phyloP scores from a whole-genome alignment of 2,797 vertebrate genomes.

The Limnodromus scolopaceus region DNA sequence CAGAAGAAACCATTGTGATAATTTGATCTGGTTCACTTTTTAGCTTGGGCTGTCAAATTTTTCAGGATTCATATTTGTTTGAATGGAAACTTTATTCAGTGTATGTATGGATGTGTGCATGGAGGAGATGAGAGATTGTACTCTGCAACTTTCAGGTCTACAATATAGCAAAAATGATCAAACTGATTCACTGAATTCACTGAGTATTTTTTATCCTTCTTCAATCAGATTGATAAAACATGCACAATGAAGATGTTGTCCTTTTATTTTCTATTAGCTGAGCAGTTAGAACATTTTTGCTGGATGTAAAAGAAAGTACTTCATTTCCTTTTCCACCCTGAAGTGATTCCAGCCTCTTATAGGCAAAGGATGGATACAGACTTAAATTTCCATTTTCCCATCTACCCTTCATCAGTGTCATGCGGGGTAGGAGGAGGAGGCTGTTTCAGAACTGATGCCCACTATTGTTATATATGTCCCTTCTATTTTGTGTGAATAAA shows the following conservation, averaged over 20 bases:
- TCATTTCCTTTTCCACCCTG: not conserved
- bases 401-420: not conserved
- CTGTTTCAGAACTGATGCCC: not conserved
- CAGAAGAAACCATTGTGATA: not conserved
- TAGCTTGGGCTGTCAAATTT: not conserved
- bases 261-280: not conserved
- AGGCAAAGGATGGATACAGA: not conserved
- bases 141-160: not conserved
- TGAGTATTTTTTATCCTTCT: not conserved
- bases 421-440: not conserved
- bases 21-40: not conserved
- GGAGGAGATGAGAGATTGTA: not conserved
- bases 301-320: not conserved
- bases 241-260: not conserved
- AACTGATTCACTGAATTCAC: not conserved
- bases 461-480: not conserved
- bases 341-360: not conserved
- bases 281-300: not conserved
- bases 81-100: not conserved
- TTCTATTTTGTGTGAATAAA: not conserved
- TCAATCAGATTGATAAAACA: not conserved
- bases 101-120: too few relatives aligned
- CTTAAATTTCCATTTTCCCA: not conserved
- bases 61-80: not conserved
- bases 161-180: not conserved